A percentile compares a stretch with the other conserved stretches of the same genome.
Evolutionary conservation across 1,140 invertebrate species (phyloP).

Genomic region (Tribolium madens): DNA sequence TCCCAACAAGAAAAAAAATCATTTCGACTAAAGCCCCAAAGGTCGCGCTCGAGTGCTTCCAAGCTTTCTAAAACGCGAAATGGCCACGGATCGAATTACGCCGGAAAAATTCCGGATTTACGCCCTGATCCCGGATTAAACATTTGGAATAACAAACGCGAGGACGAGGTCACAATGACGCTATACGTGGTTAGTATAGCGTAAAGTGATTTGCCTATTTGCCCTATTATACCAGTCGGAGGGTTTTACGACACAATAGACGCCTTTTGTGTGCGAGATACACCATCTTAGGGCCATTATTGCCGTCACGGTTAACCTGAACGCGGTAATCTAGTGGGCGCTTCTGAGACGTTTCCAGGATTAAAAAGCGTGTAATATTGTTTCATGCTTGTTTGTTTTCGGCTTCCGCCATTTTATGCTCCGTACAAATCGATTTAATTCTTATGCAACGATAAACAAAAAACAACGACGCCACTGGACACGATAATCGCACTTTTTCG

Average conservation of each 20-base stretch:
- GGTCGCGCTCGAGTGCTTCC: conserved; percentile 53
- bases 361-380: conserved; percentile 60
- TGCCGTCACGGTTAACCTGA: conserved; percentile 29
- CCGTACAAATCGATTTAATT: neutral
- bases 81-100: neutral
- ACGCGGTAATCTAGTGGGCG: conserved; percentile 33
- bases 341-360: conserved; percentile 42
- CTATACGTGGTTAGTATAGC: conserved; percentile 38
- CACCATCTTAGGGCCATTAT: conserved; percentile 26
- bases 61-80: conserved; percentile 49
- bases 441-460: neutral
- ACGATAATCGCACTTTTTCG: no score
- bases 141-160: conserved; percentile 34
- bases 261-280: conserved; percentile 24
- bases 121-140: conserved; percentile 22
- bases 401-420: conserved; percentile 39
- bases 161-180: conserved; percentile 19
- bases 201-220: conserved; percentile 44
- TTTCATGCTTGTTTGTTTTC: conserved; percentile 60
- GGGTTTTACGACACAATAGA: conserved; percentile 9
- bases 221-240: conserved; percentile 1
- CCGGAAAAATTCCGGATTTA: neutral
- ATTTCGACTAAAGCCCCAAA: conserved; percentile 17
- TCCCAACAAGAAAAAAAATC: neutral
- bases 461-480: neutral